Conservation (phyloP, 2,888 invertebrate species). For the Heteropelma amictum region DNA sequence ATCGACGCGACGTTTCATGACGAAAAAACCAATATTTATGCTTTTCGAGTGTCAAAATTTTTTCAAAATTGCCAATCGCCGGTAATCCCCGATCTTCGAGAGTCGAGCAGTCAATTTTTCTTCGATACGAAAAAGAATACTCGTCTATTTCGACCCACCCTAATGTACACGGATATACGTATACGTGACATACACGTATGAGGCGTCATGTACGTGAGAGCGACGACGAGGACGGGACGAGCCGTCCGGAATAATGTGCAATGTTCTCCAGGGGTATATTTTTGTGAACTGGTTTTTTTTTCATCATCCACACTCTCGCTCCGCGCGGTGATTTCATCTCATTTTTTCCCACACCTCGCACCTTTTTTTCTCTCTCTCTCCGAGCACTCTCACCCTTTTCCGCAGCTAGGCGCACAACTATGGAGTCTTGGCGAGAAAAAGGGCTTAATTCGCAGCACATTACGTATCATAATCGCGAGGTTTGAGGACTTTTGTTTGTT, state of each 20-base stretch:
- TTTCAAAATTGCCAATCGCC: too few relatives aligned
- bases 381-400: conserved; percentile 53
- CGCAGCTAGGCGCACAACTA: conserved; percentile 14
- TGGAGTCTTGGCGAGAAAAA: background rate
- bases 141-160: too few relatives aligned
- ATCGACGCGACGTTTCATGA: too few relatives aligned
- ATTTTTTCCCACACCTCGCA: conserved; percentile 67
- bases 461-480: background rate
- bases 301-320: conserved; percentile 41
- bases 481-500: conserved; percentile 51
- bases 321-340: conserved; percentile 59
- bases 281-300: conserved; percentile 70
- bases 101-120: too few relatives aligned
- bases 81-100: too few relatives aligned
- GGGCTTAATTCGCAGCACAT: background rate
- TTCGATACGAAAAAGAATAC: too few relatives aligned
- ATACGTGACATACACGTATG: too few relatives aligned
- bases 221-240: conserved; percentile 58
- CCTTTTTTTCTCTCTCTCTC: conserved; percentile 58
- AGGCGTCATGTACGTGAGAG: conserved; percentile 53
- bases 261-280: conserved; percentile 59
- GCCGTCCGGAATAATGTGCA: conserved; percentile 68
- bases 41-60: too few relatives aligned
- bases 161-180: too few relatives aligned
- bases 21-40: too few relatives aligned